Percentiles rank a stretch among this genome's conserved stretches.
These are phyloP conservation scores for Channa maculata DNA, from an alignment of 2,113 vertebrate genomes.

Conservation along the genomic window DNA sequence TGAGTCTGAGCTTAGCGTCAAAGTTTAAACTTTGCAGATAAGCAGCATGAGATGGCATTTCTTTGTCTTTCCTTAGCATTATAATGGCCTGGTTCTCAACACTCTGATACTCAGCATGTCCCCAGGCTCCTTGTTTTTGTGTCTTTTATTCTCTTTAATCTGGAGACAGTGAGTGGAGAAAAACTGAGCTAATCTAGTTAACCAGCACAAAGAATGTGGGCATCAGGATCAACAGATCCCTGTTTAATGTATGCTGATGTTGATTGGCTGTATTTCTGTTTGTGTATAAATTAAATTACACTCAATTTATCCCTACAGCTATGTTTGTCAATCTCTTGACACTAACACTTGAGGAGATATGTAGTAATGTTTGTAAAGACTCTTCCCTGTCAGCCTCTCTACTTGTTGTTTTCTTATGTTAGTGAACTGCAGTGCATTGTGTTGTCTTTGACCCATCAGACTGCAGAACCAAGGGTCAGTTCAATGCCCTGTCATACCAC, in stretches of 20 bases:
- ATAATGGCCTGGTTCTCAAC: background rate
- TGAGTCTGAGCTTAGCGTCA: too few relatives aligned
- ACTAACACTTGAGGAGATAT: too few relatives aligned
- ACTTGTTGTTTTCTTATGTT: background rate
- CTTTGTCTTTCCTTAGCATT: conserved; percentile 4
- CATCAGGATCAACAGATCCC: background rate
- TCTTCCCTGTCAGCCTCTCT: too few relatives aligned
- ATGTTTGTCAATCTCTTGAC: background rate
- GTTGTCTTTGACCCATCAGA: conserved; percentile 80
- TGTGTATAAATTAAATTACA: background rate
- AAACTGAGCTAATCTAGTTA: too few relatives aligned
- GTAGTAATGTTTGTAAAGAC: too few relatives aligned
- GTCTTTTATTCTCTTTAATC: conserved; percentile 27
- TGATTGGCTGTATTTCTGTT: background rate
- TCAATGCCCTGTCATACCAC: conserved; percentile 94
- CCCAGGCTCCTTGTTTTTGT: conserved; percentile 2
- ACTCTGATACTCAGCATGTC: conserved; percentile 4
- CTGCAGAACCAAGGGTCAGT: conserved; percentile 96
- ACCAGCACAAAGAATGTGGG: conserved; percentile 2
- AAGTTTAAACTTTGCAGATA: conserved; percentile 13
- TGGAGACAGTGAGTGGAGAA: background rate
- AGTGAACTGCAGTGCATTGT: conserved; percentile 17
- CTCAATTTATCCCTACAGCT: too few relatives aligned
- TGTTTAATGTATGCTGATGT: background rate
- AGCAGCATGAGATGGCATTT: background rate